phyloP scores from a whole-genome alignment of 2,888 invertebrate species.

The Drosophila meridiana region DNA sequence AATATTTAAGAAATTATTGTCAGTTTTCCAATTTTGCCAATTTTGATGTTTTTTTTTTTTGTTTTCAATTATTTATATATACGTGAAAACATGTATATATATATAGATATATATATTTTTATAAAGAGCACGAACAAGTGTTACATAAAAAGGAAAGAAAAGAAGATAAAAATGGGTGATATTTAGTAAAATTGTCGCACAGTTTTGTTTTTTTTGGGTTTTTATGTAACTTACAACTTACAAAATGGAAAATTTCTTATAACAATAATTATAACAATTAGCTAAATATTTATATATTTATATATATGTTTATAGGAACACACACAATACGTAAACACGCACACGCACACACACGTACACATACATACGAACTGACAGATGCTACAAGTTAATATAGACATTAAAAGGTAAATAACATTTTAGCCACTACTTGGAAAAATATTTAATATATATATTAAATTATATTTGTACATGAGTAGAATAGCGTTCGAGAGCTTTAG shows the following conservation, averaged over 20 bases:
- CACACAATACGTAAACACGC: conserved; percentile 50
- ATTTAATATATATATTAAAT: conserved; percentile 35
- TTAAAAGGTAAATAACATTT: conserved; percentile 70
- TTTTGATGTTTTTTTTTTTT: conserved; percentile 75
- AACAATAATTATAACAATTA: conserved; percentile 65
- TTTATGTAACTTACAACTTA: conserved; percentile 74
- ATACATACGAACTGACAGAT: conserved; percentile 63
- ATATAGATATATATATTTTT: conserved; percentile 50
- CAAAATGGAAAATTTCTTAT: conserved; percentile 71
- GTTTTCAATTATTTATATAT: conserved; percentile 72
- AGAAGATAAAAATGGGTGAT: conserved; percentile 82
- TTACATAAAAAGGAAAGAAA: conserved; percentile 79
- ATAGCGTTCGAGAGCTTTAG: conserved; percentile 37
- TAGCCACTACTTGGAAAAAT: conserved; percentile 74
- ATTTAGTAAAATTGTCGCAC: conserved; percentile 80
- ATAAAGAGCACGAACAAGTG: conserved; percentile 80
- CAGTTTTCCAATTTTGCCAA: conserved; percentile 80
- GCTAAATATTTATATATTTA: conserved; percentile 60
- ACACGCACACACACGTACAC: conserved; percentile 46
- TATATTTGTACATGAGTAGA: conserved; percentile 35
- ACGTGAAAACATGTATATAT: conserved; percentile 48
- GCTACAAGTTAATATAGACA: conserved; percentile 70
- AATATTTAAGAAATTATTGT: conserved; percentile 56
- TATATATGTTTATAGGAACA: conserved; percentile 45
- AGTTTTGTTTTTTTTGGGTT: conserved; percentile 47